Evolutionary conservation across 2,113 vertebrate species (phyloP).

Genomic region (Athene cunicularia): DNA sequence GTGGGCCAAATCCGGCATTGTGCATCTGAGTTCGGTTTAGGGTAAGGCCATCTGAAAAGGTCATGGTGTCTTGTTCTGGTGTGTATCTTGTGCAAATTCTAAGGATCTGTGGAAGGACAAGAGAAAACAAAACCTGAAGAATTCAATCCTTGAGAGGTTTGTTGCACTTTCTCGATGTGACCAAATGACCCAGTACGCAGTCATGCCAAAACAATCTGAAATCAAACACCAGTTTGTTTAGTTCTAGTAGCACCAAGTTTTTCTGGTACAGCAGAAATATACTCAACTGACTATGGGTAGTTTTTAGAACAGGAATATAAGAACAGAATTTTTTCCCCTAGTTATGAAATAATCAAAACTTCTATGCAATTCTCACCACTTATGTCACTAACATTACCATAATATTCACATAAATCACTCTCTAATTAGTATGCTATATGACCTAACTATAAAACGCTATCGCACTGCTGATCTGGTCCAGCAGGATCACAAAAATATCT

Average conservation of each 20-base stretch:
- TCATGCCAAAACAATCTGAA: fast-evolving
- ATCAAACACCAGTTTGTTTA: background rate
- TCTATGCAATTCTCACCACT: background rate
- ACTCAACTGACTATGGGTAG: fast-evolving
- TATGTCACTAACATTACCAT: background rate
- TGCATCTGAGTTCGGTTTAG: conserved; percentile 96
- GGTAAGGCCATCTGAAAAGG: conserved; percentile 94
- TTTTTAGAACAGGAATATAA: background rate
- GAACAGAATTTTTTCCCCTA: background rate
- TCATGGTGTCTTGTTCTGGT: conserved; percentile 96
- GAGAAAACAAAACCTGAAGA: background rate
- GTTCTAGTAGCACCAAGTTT: background rate
- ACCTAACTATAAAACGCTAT: background rate
- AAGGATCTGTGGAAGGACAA: conserved; percentile 80
- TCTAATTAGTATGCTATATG: fast-evolving
- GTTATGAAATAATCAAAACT: background rate
- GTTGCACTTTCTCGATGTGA: fast-evolving
- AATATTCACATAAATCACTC: fast-evolving
- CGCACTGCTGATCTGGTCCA: background rate
- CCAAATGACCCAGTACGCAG: fast-evolving
- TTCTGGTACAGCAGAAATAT: background rate
- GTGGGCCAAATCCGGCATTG: conserved; percentile 92
- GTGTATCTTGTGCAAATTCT: conserved; percentile 96
- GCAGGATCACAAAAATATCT: background rate
- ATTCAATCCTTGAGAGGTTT: background rate